Percentiles rank a stretch among this genome's conserved stretches.
Evolutionary conservation across 2,113 vertebrate species (phyloP).

Genomic region (Anolis carolinensis): DNA sequence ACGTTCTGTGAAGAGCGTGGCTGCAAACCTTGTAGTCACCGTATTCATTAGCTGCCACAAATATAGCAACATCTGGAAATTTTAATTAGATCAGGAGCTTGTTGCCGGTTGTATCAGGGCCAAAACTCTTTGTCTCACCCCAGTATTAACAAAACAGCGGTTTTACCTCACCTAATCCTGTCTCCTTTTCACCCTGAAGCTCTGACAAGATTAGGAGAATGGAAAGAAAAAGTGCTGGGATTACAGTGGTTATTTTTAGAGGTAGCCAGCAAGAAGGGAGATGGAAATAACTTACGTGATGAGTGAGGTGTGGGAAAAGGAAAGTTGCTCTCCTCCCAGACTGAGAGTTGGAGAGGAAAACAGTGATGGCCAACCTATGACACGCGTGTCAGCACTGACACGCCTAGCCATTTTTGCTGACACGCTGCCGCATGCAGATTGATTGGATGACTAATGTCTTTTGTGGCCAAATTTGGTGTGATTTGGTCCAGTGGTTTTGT

Average conservation of each 20-base stretch:
- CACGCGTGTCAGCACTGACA: too few relatives aligned
- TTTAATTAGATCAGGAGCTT: not conserved
- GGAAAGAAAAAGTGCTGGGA: not conserved
- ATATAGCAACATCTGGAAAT: not conserved
- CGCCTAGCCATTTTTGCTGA: too few relatives aligned
- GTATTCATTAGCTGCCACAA: too few relatives aligned
- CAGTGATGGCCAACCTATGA: too few relatives aligned
- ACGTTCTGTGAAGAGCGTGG: not conserved
- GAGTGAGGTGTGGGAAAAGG: not conserved
- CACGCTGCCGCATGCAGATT: too few relatives aligned
- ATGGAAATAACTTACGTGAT: conserved; percentile 18
- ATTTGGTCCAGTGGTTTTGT: too few relatives aligned
- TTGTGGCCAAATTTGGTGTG: too few relatives aligned
- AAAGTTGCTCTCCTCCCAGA: not conserved
- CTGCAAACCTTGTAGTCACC: not conserved
- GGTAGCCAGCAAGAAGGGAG: not conserved
- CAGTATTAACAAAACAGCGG: not conserved
- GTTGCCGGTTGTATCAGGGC: not conserved
- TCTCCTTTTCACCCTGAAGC: not conserved
- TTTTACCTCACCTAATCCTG: not conserved
- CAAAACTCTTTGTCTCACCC: not conserved
- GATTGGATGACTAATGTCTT: too few relatives aligned
- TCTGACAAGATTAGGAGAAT: not conserved
- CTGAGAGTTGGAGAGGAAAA: too few relatives aligned
- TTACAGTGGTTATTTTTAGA: not conserved